Base-by-base conservation (phyloP, 1,140 invertebrate species). In the Heterodera schachtii region DNA sequence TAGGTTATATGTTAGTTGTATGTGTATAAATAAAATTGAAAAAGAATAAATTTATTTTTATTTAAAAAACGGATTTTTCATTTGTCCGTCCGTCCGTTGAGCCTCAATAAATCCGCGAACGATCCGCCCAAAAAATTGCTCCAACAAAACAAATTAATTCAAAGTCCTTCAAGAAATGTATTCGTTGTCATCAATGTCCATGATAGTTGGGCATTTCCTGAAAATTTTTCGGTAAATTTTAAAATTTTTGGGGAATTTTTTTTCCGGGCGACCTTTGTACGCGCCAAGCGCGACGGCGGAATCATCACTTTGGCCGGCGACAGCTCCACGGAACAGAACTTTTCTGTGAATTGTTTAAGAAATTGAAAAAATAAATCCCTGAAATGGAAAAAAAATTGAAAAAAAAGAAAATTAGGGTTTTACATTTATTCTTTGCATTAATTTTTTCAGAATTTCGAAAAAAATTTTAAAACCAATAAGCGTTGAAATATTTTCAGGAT, bases 261-360 rank as follows among this genome's bases (percentile, higher is more conserved):
- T 52, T 44, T 43, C 73, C 31, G 31, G n/a, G 31, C 31, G 43
- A 76, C 78, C 46, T 81, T 81, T n/a, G 79, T 78, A 13, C 79
- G 79, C 9, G 75, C 74, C 73, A 81, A n/a, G 47, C 43, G 76
- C 6, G 79, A 78, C 11, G 79, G 41, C 8, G 66, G 66, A 67
- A 66, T 64, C 73, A 79, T 79, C 52, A 66, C 73, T 52, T 41
- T 78, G 31, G 69, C 69, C 13, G 80, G 49, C 11, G 79, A 79
- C 43, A 81, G 71, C 31, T 81, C 79, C 44, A 81, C 73, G 9
- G 79, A 81, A 60, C 79, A 81, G 21, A 80, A 81, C 46, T 81
- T 81, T 52, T 81, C 79, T 81, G 19, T n/a, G 79, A 44, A 31
- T 31, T 31, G 31, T 31, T 31, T 31, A 31, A 31, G 31, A 31